phyloP scores from a whole-genome alignment of 2,888 invertebrate genomes.

The Noctua pronuba region DNA sequence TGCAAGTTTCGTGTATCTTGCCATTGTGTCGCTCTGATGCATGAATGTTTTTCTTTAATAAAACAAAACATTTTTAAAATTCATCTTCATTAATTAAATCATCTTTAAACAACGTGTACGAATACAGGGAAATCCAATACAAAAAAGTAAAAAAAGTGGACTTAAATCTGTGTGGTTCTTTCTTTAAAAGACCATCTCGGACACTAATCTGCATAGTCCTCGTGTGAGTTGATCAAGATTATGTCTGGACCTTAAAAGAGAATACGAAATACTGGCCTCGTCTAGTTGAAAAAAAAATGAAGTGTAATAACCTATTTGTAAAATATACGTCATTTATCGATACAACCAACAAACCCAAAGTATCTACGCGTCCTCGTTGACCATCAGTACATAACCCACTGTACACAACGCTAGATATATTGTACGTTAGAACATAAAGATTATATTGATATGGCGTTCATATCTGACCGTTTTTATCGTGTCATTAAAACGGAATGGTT shows the following conservation, averaged over 20 bases:
- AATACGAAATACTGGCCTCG: too few species aligned
- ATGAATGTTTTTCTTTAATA: too few species aligned
- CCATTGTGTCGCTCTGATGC: too few species aligned
- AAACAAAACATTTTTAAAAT: background rate
- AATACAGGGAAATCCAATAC: background rate
- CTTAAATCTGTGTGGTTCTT: too few species aligned
- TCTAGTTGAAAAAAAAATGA: too few species aligned
- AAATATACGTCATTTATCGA: too few species aligned
- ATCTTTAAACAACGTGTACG: background rate
- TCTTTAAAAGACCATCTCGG: too few species aligned
- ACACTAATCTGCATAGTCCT: too few species aligned
- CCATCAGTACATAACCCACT: slow-evolving; percentile 20
- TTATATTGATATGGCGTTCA: slow-evolving; percentile 79
- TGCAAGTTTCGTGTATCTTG: background rate
- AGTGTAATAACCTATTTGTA: too few species aligned
- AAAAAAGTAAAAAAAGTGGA: background rate
- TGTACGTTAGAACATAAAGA: slow-evolving; percentile 73
- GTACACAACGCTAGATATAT: slow-evolving; percentile 59
- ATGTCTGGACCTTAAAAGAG: too few species aligned
- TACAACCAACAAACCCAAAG: background rate
- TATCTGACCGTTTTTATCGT: slow-evolving; percentile 84
- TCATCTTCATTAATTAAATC: background rate
- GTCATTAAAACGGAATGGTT: slow-evolving; percentile 85
- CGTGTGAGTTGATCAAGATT: too few species aligned
- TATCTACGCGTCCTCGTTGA: slow-evolving; percentile 2